Evolutionary conservation across 2,113 vertebrate genomes (phyloP).

Genomic region (Peromyscus maniculatus): DNA sequence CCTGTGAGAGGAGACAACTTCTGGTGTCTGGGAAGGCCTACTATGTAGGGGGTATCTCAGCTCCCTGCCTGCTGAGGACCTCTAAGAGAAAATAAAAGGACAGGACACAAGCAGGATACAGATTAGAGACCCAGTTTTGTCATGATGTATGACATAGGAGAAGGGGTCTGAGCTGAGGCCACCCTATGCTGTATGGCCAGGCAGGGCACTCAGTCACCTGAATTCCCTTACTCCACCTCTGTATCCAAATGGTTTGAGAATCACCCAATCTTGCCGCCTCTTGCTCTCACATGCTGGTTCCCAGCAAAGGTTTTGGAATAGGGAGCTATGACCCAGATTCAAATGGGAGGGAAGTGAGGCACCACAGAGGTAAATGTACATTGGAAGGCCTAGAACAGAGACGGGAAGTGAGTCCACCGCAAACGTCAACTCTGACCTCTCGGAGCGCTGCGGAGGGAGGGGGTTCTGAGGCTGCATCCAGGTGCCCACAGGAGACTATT

Average conservation of each 20-base stretch:
- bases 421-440: background rate
- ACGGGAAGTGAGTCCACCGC: background rate
- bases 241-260: background rate
- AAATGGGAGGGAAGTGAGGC: background rate
- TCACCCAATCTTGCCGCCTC: background rate
- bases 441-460: background rate
- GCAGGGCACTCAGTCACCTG: background rate
- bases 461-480: conserved; percentile 44
- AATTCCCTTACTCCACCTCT: background rate
- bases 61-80: background rate
- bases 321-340: background rate
- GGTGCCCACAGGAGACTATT: conserved; percentile 37
- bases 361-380: background rate
- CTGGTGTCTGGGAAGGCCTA: background rate
- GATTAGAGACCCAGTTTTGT: background rate
- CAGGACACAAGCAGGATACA: background rate
- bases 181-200: background rate
- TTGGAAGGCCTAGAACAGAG: background rate
- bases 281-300: background rate
- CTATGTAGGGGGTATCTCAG: background rate
- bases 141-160: background rate
- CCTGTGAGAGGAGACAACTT: background rate
- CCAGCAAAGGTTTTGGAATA: background rate
- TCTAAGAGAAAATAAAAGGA: background rate
- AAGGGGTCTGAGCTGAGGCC: background rate